A percentile compares a stretch with the other conserved stretches of the same genome.
Conservation (phyloP, 1,140 invertebrate genomes). For the Drosophila santomea region DNA sequence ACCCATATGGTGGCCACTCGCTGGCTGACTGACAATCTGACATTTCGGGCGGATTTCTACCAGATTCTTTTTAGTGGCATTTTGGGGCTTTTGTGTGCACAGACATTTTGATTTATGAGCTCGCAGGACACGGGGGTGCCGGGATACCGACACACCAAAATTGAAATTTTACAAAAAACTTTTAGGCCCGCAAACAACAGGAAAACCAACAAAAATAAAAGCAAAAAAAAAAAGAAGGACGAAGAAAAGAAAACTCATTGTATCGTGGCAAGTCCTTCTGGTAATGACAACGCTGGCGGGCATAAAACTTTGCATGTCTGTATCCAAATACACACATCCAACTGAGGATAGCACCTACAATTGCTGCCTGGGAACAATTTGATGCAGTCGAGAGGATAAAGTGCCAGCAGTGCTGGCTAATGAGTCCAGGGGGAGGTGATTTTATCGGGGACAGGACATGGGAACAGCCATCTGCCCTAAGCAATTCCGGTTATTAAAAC, state of each 20-base stretch:
- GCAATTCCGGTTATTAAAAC: constrained; percentile 65
- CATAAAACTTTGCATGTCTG: constrained; percentile 57
- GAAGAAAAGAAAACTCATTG: constrained; percentile 39
- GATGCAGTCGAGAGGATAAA: constrained; percentile 39
- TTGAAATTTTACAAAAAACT: constrained; percentile 76
- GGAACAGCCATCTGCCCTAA: constrained; percentile 29
- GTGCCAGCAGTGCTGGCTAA: constrained; percentile 49
- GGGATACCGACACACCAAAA: constrained; percentile 35
- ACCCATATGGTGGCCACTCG: constrained; percentile 43
- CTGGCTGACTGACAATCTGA: constrained; percentile 37
- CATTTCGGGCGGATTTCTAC: constrained; percentile 33
- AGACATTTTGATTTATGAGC: constrained; percentile 81
- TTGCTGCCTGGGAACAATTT: constrained; percentile 65
- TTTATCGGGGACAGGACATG: constrained; percentile 10
- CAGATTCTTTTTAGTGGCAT: constrained; percentile 39
- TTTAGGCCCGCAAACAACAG: constrained; percentile 54
- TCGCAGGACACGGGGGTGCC: constrained; percentile 24
- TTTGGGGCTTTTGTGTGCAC: constrained; percentile 65
- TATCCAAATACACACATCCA: constrained; percentile 35
- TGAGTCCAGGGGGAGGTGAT: constrained; percentile 50
- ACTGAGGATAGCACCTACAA: constrained; percentile 40
- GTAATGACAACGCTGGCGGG: constrained; percentile 70
- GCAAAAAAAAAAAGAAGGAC: background rate
- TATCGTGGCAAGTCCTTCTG: constrained; percentile 32
- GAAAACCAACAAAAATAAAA: background rate